These are phyloP conservation scores for Oligia strigilis DNA, from an alignment of 2,888 invertebrate species.

Conservation along the genomic window DNA sequence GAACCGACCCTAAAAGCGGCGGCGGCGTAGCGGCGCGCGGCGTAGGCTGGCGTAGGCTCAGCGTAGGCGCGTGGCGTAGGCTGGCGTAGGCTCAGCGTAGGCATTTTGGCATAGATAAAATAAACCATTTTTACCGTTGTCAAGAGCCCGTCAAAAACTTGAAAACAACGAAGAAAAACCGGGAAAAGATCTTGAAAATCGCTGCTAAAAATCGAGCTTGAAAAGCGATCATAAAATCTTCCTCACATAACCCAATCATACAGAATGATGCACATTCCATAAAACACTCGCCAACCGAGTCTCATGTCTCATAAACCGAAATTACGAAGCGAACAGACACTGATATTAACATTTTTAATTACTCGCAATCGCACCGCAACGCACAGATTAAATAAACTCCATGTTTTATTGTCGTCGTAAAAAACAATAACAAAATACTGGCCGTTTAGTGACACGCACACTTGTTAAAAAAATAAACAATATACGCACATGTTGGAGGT, in stretches of 20 bases:
- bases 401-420: conserved; percentile 78
- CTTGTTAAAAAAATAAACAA: conserved; percentile 84
- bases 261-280: conserved; percentile 48
- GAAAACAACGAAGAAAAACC: background rate
- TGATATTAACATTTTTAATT: conserved; percentile 69
- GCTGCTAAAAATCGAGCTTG: no score
- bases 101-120: conserved; percentile 2
- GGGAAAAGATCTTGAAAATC: conserved; percentile 2
- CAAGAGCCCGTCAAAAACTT: background rate
- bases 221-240: conserved; percentile 23
- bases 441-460: conserved; percentile 84
- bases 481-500: conserved; percentile 75
- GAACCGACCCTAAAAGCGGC: no score
- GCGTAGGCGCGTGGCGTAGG: background rate
- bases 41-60: background rate
- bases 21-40: no score
- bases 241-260: conserved; percentile 31
- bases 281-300: conserved; percentile 53
- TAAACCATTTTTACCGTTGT: conserved; percentile 2
- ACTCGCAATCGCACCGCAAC: conserved; percentile 70
- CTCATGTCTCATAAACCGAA: conserved; percentile 62
- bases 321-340: conserved; percentile 62
- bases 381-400: conserved; percentile 68
- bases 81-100: background rate
- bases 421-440: conserved; percentile 84